Evolutionary conservation across 1,140 invertebrate genomes (phyloP), one percentile per base, ranked within the genome.

Genomic region (Pseudomyrmex dendroicus): DNA sequence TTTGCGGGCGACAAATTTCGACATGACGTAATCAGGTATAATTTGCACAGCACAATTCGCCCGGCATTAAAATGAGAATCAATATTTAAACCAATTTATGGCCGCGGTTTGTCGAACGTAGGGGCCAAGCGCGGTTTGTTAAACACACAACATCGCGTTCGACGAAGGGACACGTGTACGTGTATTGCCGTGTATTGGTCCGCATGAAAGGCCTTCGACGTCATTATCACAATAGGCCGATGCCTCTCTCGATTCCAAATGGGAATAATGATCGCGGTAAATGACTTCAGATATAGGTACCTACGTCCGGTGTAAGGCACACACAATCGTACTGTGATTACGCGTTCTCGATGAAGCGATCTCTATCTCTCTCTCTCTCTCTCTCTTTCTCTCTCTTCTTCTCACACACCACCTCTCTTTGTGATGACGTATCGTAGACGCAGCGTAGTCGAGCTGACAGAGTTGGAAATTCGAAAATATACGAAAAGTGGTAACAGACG

Each of bases 51-150:
- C 22, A 46, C 66, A 80, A 72, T 72, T 70, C 67, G 54, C 76
- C 35, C 46, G 35, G 76, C 76, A 80, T 80, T 80, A 80, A 80
- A 80, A 80, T 80, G 76, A 80, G 66, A 70, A 80, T 80, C 76
- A 80, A 80, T 80, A 80, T 80, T 80, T 80, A 80, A 80, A 72
- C 66, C 20, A 59, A 72, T 72, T 80, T 80, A 80, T 80, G 76
- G 22, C 76, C 74, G 12, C 44, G 76, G 76, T 80, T 80, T 70
- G 76, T 59, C 54, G 46, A 50, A 46, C 66, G 54, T 72, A 80
- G 66, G 35, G 64, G 12, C 66, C 66, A 59, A 57, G 57, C 64
- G 44, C 3, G 76, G 64, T 80, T 50, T 72, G 76, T 80, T 80
- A 59, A 80, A 22, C 54, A 80, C 57, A 80, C 76, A 80, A 70